Evolutionary conservation across 37 sponge, comb jelly and placozoan genomes (phyloP), one percentile per base, ranked within the genome.

Genomic region (Chondrosia reniformis): DNA sequence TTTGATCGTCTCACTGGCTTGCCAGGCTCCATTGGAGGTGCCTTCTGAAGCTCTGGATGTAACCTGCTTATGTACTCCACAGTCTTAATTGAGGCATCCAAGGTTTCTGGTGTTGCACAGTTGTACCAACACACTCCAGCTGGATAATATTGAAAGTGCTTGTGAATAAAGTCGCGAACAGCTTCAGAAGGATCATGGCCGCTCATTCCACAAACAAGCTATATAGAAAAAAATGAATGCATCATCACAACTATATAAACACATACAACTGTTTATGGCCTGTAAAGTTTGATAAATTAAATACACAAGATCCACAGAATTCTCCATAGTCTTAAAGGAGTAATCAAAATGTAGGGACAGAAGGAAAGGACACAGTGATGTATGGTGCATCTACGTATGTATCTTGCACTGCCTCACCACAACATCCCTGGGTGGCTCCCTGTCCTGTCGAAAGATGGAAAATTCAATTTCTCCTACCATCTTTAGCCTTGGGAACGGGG

Each of bases 51-150:
- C 6, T 13, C 25, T 45, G 31, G 21, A 34, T 21, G 54, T 9
- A 15, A 32, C 7, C 25, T 30, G 12, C 56, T 56, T 21, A 57
- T 33, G 24, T 78, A 4, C 55, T 78, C 42, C 56, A 86, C 55
- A 66, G 39, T 56, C 1, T 17, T 3, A 17, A 76, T 32, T 21
- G 81, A 41, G 38, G 65, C 81, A 31, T 61, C 65, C 22, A 86
- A 34, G 33, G 76, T n/a, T 44, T 81, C 72, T 37, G 36, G 32
- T 6, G 31, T 74, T 40, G 55, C 15, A 24, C 61, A n/a, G 33
- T 56, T 72, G 54, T 66, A 34, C 59, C 74, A 81, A 62, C 72
- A 73, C 21, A 81, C 67, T 19, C 86, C 86, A 55, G 77, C 81
- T 1, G 41, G 42, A 55, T 75, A 84, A 61, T 65, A 43, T 27